Base-by-base conservation (phyloP, 1,140 invertebrate genomes). In the Drosophila albomicans region DNA sequence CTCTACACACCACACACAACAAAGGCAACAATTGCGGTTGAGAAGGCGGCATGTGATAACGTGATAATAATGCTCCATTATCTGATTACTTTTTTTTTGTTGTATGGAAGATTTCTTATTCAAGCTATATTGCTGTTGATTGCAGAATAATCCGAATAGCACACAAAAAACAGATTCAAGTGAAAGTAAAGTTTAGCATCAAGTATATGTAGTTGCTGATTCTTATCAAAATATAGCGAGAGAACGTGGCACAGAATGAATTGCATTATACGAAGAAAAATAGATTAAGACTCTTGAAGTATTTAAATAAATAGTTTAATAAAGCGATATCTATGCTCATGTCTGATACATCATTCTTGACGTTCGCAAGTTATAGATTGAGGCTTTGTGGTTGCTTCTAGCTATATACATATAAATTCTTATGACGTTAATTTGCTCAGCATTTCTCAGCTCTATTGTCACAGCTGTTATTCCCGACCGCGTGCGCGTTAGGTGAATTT, bases 351-450 rank as follows among this genome's bases (percentile, higher is more conserved):
- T 25, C 20, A 11, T 16, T 51, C 15, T 15, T 62, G 13, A 51
- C 20, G 11, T 49, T 15, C 32, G 4, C 13, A 1, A 7, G 16
- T 48, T 13, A n/a, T 16, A 52, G 43, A 20, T 69, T 32, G 30
- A 30, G 46, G 32, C 52, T 59, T 15, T 25, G 13, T 7, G 20
- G 48, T n/a, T 59, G 67, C 35, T n/a, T 54, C n/a, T 15, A 6
- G 5, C 30, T 32, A 32, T 32, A 32, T 32, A 32, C 32, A 32
- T 3, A 32, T 6, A 11, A 15, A 11, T 41, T n/a, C 15, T 45
- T 64, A 41, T 71, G 67, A 64, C 68, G 67, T 71, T 64, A 75
- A 59, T 71, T 65, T 71, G 28, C 65, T 49, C 13, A 74, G 54
- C 41, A 35, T 45, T 52, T 25, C 15, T 15, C 8, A 13, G n/a